Percentiles rank a stretch among this genome's conserved stretches.
Conservation (phyloP, 2,797 vertebrate species). For the Falco cherrug region DNA sequence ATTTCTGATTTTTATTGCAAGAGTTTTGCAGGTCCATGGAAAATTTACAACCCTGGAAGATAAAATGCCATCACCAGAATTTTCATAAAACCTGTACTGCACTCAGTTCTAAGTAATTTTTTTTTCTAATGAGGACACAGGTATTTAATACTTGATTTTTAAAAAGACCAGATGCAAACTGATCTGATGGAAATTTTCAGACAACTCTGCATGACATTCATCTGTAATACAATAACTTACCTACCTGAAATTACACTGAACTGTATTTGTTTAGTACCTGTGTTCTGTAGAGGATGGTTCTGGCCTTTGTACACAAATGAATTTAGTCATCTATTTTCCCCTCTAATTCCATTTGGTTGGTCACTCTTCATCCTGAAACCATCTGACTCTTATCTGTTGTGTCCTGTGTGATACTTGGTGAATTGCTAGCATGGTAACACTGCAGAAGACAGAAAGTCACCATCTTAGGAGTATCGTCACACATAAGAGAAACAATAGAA, state of each 20-base stretch:
- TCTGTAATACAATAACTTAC: not conserved
- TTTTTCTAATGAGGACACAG: not conserved
- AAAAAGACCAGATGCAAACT: not conserved
- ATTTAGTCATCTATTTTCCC: not conserved
- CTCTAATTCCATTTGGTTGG: not conserved
- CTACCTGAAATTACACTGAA: not conserved
- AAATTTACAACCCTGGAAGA: not conserved
- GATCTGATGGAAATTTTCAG: not conserved
- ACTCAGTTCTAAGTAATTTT: not conserved
- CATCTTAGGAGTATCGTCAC: not conserved
- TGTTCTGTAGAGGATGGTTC: not conserved
- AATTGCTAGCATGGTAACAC: not conserved
- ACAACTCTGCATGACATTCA: not conserved
- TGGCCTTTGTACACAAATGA: not conserved
- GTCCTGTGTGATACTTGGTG: not conserved
- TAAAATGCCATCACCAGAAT: not conserved
- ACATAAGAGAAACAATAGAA: fast-evolving
- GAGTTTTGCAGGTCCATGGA: not conserved
- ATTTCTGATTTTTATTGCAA: not conserved
- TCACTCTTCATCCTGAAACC: not conserved
- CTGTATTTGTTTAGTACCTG: not conserved
- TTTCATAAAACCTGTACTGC: not conserved
- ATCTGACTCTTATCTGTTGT: not conserved
- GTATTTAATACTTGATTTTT: not conserved
- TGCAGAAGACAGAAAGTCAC: not conserved